Evolutionary conservation across 2,113 vertebrate genomes (phyloP).

Genomic region (Riparia riparia): DNA sequence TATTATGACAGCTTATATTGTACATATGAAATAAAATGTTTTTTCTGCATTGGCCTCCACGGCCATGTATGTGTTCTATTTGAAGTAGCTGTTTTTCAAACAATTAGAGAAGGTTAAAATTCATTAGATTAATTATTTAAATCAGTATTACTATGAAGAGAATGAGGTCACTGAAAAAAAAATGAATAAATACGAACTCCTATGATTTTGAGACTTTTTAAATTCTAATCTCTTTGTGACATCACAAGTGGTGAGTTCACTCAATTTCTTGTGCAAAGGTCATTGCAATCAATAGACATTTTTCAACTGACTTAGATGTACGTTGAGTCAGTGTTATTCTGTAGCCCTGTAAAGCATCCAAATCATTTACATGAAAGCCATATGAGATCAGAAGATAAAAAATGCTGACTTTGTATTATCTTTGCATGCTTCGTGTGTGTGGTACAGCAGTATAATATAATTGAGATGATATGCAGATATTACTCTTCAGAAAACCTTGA

Average conservation of each 20-base stretch:
- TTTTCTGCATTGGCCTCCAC: background rate
- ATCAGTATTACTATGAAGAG: background rate
- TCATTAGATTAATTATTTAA: background rate
- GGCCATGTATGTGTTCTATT: background rate
- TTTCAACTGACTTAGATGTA: background rate
- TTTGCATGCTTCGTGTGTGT: background rate
- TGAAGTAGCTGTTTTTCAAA: background rate
- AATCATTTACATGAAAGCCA: background rate
- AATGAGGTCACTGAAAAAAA: fast-evolving
- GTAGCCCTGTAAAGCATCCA: background rate
- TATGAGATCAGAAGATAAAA: background rate
- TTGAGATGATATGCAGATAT: background rate
- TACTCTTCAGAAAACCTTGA: background rate
- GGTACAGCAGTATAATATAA: background rate
- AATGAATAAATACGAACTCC: background rate
- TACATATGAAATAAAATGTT: background rate
- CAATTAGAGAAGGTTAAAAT: background rate
- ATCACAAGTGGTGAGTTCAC: background rate
- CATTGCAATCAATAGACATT: background rate
- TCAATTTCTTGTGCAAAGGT: background rate
- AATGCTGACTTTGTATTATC: background rate
- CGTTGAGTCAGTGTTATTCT: background rate
- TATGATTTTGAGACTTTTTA: background rate
- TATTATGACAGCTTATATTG: background rate
- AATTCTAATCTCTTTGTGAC: background rate